These are phyloP conservation scores for Nephrotoma flavescens DNA, from an alignment of 2,888 invertebrate species.

Conservation along the genomic window DNA sequence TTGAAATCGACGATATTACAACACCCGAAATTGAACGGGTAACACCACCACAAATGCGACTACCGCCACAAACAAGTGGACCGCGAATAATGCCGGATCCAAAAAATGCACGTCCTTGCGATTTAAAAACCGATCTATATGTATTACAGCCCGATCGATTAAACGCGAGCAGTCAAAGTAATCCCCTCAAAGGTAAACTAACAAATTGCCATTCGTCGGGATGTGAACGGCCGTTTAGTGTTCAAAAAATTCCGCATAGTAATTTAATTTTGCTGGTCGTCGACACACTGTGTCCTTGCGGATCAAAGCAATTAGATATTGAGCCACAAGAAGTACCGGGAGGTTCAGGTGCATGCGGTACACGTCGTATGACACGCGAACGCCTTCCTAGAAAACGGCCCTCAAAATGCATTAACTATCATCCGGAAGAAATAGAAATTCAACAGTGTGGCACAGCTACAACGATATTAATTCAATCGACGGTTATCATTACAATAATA, in stretches of 20 bases:
- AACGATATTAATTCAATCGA: not conserved
- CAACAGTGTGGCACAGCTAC: constrained; percentile 26
- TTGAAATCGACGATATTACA: constrained; percentile 23
- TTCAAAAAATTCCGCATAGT: constrained; percentile 80
- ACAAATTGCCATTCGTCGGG: constrained; percentile 79
- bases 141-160: constrained; percentile 67
- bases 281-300: constrained; percentile 77
- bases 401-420: constrained; percentile 74
- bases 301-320: constrained; percentile 72
- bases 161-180: constrained; percentile 60
- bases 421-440: constrained; percentile 57
- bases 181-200: constrained; percentile 74
- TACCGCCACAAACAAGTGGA: constrained; percentile 23
- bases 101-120: constrained; percentile 60
- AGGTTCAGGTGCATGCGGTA: constrained; percentile 35
- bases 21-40: constrained; percentile 29
- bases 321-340: constrained; percentile 54
- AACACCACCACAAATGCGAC: constrained; percentile 26
- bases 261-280: constrained; percentile 79
- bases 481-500: not conserved
- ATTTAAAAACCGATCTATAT: constrained; percentile 76
- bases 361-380: constrained; percentile 43
- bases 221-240: constrained; percentile 83
- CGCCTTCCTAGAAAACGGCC: constrained; percentile 58
- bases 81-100: constrained; percentile 37